phyloP scores from a whole-genome alignment of 2,888 invertebrate genomes.

The Eurois occulta region DNA sequence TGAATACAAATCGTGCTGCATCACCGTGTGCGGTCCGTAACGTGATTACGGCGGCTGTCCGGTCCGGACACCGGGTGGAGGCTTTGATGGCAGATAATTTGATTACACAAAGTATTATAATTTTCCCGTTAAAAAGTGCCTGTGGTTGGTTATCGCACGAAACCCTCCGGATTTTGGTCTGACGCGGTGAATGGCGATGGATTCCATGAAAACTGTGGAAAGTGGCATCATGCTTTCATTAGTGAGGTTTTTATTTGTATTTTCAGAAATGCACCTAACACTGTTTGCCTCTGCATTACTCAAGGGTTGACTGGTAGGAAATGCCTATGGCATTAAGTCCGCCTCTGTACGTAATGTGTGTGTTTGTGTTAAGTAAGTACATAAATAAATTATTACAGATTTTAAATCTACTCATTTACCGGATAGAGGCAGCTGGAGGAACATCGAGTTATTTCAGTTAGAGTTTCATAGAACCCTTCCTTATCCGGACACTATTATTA shows the following conservation, averaged over 20 bases:
- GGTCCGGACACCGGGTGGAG: constrained; percentile 33
- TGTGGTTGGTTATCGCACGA: constrained; percentile 15
- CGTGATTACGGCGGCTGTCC: constrained; percentile 49
- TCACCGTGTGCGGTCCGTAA: constrained; percentile 32
- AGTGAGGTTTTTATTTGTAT: neutral
- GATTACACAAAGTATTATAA: constrained; percentile 40
- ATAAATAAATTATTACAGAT: too few species aligned
- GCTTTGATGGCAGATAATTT: constrained; percentile 41
- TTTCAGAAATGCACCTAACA: neutral
- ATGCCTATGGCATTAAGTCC: neutral
- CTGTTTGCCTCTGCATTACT: neutral
- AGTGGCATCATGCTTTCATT: neutral
- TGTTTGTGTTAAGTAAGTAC: too few species aligned
- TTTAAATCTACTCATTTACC: neutral
- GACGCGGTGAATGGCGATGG: neutral
- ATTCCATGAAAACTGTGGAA: constrained; percentile 2
- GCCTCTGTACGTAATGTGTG: neutral
- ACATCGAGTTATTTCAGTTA: neutral
- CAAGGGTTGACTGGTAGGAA: too few species aligned
- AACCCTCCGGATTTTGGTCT: constrained; percentile 1
- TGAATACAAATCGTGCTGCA: constrained; percentile 27
- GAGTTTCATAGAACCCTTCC: neutral
- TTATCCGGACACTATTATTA: neutral
- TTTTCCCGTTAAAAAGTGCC: constrained; percentile 25
- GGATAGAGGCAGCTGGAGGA: neutral